These are phyloP conservation scores for Epirrhoe alternata DNA, from an alignment of 2,888 invertebrate genomes.

Conservation along the genomic window DNA sequence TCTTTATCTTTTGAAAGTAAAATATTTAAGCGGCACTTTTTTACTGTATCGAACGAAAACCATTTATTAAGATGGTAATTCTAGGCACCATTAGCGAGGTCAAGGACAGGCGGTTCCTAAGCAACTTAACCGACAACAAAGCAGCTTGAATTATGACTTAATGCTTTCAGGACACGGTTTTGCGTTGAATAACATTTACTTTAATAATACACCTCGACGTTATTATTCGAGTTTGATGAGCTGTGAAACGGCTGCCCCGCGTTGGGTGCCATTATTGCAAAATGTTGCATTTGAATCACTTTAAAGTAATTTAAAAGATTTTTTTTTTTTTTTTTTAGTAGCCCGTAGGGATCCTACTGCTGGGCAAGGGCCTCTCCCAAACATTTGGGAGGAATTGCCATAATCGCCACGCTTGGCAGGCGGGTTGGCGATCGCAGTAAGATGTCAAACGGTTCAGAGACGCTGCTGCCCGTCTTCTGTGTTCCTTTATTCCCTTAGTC, in stretches of 20 bases:
- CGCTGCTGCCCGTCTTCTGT: too few species aligned
- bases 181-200: conserved; percentile 43
- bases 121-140: conserved; percentile 57
- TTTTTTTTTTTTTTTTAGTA: too few species aligned
- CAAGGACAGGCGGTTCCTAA: conserved; percentile 48
- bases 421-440: too few species aligned
- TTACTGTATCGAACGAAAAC: conserved; percentile 11
- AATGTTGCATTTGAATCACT: neutral
- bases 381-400: too few species aligned
- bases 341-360: too few species aligned
- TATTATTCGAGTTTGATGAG: conserved; percentile 30
- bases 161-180: conserved; percentile 46
- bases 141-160: conserved; percentile 35
- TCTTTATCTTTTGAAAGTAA: conserved; percentile 13
- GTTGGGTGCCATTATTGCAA: conserved; percentile 45
- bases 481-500: too few species aligned
- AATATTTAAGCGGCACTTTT: conserved; percentile 5
- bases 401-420: too few species aligned
- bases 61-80: conserved; percentile 25
- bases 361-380: too few species aligned
- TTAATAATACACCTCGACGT: conserved; percentile 40
- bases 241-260: conserved; percentile 34
- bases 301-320: neutral
- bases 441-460: too few species aligned
- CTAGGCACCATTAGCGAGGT: conserved; percentile 47